Evolutionary conservation across 2,113 vertebrate species (phyloP), one percentile per base, ranked within the genome.

Genomic region (Sprattus sprattus): DNA sequence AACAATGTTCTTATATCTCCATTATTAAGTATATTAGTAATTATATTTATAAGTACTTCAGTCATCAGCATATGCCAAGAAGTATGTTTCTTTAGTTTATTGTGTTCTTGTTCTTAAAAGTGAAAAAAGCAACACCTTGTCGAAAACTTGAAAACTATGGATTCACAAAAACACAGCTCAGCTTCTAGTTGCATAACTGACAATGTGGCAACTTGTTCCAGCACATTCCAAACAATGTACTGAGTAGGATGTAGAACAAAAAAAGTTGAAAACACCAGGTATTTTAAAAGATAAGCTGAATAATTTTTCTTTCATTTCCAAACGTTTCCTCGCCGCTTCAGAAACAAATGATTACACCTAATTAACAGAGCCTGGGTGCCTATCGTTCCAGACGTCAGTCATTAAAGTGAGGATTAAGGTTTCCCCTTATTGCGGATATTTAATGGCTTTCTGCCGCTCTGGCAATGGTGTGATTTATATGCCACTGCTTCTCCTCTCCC

Each of bases 331-430:
- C 28, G 45, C 18, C 45, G 18, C 84, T 67, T 83, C 84, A 78
- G 90, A 88, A 91, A 85, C 47, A 71, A 85, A 82, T 85, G 88
- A 91, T 89, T 84, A 89, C 52, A 44, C 25, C 57, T 52, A 85
- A 83, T 85, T 57, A 84, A 49, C 46, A 15, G n/a, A 11, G 49
- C 45, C 20, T 49, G 45, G 52, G 9, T 15, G 52, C 83, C 82
- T 81, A 80, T 78, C 81, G 84, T 83, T 87, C 25, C 28, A 71
- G 25, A 82, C 18, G 84, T 78, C 85, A 83, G 54, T 89, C 86
- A 86, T 86, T 86, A 86, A 88, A 84, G 83, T 87, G 16, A 82
- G 87, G 86, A 89, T 89, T 88, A 89, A 88, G 44, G 20, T 7
- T 52, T 83, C 7, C 46, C 82, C 67, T 86, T 57, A 8, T 89